Percentiles rank a stretch among this genome's conserved stretches.
These are phyloP conservation scores for Turritopsis rubra DNA, from an alignment of 30 jellyfish, hydroid and myxozoan genomes.

Conservation along the genomic window DNA sequence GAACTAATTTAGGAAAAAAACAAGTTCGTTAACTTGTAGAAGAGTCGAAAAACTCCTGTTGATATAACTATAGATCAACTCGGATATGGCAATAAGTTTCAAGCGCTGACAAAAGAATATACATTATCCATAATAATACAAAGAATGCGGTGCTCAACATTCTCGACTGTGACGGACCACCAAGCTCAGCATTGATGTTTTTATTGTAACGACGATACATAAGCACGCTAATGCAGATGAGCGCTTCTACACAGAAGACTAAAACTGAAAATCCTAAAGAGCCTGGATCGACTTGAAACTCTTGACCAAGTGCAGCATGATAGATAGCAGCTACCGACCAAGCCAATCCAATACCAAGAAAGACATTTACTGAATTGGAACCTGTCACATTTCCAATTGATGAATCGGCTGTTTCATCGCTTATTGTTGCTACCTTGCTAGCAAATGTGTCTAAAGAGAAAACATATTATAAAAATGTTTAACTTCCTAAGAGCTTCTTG, in stretches of 20 bases:
- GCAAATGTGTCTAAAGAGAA: slow-evolving; percentile 74
- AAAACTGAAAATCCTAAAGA: slow-evolving; percentile 91
- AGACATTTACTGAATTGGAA: slow-evolving; percentile 88
- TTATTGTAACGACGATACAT: slow-evolving; percentile 85
- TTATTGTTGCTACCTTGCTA: slow-evolving; percentile 92
- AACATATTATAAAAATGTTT: neutral
- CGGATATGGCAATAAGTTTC: slow-evolving; percentile 75
- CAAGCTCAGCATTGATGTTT: slow-evolving; percentile 87
- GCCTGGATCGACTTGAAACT: slow-evolving; percentile 77
- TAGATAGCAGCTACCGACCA: slow-evolving; percentile 93
- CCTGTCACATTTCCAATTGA: slow-evolving; percentile 95
- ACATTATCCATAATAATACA: slow-evolving; percentile 52
- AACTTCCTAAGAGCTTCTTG: too few relatives aligned
- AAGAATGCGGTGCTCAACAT: slow-evolving; percentile 42
- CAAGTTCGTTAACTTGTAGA: neutral
- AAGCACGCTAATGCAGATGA: slow-evolving; percentile 57
- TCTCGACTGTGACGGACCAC: slow-evolving; percentile 84
- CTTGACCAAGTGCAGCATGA: slow-evolving; percentile 74
- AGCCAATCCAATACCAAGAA: slow-evolving; percentile 97
- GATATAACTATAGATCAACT: slow-evolving; percentile 10
- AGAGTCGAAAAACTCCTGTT: neutral
- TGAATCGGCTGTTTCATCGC: slow-evolving; percentile 93
- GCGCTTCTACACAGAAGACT: slow-evolving; percentile 78
- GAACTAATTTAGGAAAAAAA: neutral
- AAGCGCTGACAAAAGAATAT: slow-evolving; percentile 62